Percentiles rank a stretch among this genome's conserved stretches.
phyloP scores from a whole-genome alignment of 2,797 vertebrate species.

The Sus cebifrons region DNA sequence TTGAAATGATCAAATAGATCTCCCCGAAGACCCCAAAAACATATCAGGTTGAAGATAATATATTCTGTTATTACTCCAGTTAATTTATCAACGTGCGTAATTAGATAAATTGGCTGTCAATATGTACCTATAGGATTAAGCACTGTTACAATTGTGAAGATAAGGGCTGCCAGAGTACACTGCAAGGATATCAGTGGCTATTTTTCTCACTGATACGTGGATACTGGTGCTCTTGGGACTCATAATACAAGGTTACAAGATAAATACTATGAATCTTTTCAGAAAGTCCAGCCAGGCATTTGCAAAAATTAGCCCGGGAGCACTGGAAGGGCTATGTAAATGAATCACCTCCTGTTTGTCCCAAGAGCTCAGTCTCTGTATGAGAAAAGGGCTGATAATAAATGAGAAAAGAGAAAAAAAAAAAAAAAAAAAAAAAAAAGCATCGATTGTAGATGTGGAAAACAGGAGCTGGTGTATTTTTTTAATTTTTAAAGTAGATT shows the following conservation, averaged over 20 bases:
- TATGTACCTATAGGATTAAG: background rate
- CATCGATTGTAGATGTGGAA: background rate
- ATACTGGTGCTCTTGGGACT: background rate
- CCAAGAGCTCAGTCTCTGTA: background rate
- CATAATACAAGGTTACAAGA: background rate
- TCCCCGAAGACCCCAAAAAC: conserved; percentile 50
- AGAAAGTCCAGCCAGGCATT: background rate
- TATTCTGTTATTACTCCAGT: conserved; percentile 3
- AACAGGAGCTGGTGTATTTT: background rate
- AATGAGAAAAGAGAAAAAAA: conserved; percentile 17
- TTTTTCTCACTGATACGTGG: background rate
- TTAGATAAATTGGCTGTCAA: background rate
- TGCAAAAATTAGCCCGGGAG: background rate
- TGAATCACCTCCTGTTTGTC: background rate
- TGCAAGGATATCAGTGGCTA: accelerated
- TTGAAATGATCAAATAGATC: conserved; percentile 11
- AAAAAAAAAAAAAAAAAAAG: background rate
- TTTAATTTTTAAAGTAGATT: background rate
- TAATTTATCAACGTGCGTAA: conserved; percentile 5
- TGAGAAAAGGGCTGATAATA: background rate
- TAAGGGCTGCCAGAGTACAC: accelerated
- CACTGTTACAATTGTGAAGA: accelerated
- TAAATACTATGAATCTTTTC: conserved; percentile 1
- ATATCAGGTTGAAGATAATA: conserved; percentile 18
- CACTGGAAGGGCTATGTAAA: background rate